These are phyloP conservation scores for Asbolus verrucosus DNA, from an alignment of 1,140 invertebrate genomes.

Conservation along the genomic window DNA sequence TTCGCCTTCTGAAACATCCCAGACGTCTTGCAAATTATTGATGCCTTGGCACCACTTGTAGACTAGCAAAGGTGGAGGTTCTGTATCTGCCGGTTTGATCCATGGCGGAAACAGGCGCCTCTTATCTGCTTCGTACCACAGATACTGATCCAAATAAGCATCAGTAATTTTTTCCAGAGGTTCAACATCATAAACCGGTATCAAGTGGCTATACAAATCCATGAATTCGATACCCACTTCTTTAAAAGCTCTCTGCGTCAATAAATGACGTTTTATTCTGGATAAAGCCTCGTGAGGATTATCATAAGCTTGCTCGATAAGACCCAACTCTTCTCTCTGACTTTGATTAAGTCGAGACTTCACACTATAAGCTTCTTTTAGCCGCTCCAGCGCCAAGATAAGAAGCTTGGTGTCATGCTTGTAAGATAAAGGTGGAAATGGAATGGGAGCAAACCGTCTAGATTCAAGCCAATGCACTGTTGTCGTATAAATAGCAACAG, in stretches of 20 bases:
- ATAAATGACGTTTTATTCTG: slow-evolving; percentile 97
- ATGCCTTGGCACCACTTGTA: slow-evolving; percentile 99
- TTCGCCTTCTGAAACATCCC: slow-evolving; percentile 98
- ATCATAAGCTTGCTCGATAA: slow-evolving; percentile 99
- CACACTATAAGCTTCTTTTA: slow-evolving; percentile 99
- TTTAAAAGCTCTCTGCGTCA: slow-evolving; percentile 98
- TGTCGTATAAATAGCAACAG: slow-evolving; percentile 99
- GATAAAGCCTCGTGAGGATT: slow-evolving; percentile 99
- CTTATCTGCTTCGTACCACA: slow-evolving; percentile 99
- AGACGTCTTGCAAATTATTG: slow-evolving; percentile 98
- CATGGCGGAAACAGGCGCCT: slow-evolving; percentile 96
- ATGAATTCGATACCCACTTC: slow-evolving; percentile 99
- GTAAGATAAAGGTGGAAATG: slow-evolving; percentile 98
- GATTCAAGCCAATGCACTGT: slow-evolving; percentile 99
- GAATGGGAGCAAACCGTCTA: slow-evolving; percentile 97
- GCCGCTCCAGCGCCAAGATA: slow-evolving; percentile 94
- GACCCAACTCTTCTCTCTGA: slow-evolving; percentile 96
- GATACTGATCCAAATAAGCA: slow-evolving; percentile 99
- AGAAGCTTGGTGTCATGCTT: slow-evolving; percentile 99
- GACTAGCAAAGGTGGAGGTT: slow-evolving; percentile 96
- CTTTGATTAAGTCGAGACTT: slow-evolving; percentile 99
- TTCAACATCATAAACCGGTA: slow-evolving; percentile 99
- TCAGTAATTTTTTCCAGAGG: slow-evolving; percentile 99
- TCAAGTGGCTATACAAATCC: slow-evolving; percentile 98
- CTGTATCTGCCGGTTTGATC: slow-evolving; percentile 99